Conservation (phyloP, 2,888 invertebrate species). For the Erpobdella octoculata region DNA sequence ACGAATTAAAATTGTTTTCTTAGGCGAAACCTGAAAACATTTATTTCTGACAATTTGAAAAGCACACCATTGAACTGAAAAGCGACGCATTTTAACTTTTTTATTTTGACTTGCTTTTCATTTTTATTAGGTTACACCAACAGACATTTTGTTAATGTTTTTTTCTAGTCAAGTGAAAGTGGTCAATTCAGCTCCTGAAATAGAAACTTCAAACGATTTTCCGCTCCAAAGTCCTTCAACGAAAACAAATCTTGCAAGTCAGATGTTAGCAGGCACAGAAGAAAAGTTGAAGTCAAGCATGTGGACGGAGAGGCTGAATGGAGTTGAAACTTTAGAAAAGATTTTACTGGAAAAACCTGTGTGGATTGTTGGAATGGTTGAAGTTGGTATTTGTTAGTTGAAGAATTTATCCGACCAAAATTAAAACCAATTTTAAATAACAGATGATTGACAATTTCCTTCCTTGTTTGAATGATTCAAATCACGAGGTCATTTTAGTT, state of each 20-base stretch:
- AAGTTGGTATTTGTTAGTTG: neutral
- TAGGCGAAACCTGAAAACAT: too few species aligned
- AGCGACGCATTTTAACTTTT: too few species aligned
- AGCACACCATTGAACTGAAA: too few species aligned
- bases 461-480: neutral
- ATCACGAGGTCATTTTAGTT: neutral
- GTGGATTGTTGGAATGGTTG: neutral
- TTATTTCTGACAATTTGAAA: too few species aligned
- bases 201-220: neutral
- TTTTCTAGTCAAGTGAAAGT: neutral
- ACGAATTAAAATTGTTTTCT: too few species aligned
- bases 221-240: neutral
- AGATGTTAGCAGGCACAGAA: conserved; percentile 9
- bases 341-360: conserved; percentile 1
- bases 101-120: too few species aligned
- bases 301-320: neutral
- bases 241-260: neutral
- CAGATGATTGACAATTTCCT: neutral
- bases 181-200: conserved; percentile 3
- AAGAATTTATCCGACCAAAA: too few species aligned
- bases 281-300: conserved; percentile 5
- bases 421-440: too few species aligned
- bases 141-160: too few species aligned
- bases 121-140: too few species aligned
- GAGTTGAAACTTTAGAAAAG: neutral